Conservation (phyloP, 2,888 invertebrate genomes). For the Philereme transversata region DNA sequence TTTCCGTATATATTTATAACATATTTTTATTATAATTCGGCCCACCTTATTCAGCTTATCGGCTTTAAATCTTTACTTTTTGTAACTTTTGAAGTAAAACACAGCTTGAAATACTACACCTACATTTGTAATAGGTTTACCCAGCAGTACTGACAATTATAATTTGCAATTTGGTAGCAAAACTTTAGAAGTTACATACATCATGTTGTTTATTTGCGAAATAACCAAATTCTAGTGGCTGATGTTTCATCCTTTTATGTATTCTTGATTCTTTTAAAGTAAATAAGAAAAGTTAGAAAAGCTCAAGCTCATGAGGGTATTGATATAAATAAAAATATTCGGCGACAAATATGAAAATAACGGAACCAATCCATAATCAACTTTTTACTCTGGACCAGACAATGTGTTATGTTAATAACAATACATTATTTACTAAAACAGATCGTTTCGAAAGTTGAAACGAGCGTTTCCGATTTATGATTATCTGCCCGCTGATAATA, state of each 20-base stretch:
- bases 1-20: conserved; percentile 39
- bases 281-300: too few species aligned
- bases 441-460: conserved; percentile 25
- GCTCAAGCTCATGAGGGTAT: too few species aligned
- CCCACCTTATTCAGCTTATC: conserved; percentile 17
- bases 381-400: conserved; percentile 16
- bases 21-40: conserved; percentile 36
- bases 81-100: background rate
- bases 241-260: too few species aligned
- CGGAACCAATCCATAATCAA: conserved; percentile 7
- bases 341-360: conserved; percentile 16
- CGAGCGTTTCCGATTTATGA: conserved; percentile 9
- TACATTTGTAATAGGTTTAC: too few species aligned
- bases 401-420: conserved; percentile 13
- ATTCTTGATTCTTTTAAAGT: too few species aligned
- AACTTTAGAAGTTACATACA: too few species aligned
- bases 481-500: conserved; percentile 16
- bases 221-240: too few species aligned
- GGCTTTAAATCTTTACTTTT: background rate
- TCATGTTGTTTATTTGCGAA: too few species aligned
- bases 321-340: background rate
- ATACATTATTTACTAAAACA: conserved; percentile 11
- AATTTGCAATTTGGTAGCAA: too few species aligned
- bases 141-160: too few species aligned
- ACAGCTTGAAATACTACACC: background rate